Conservation (phyloP, 2,113 vertebrate genomes). For the Dromaius novaehollandiae region DNA sequence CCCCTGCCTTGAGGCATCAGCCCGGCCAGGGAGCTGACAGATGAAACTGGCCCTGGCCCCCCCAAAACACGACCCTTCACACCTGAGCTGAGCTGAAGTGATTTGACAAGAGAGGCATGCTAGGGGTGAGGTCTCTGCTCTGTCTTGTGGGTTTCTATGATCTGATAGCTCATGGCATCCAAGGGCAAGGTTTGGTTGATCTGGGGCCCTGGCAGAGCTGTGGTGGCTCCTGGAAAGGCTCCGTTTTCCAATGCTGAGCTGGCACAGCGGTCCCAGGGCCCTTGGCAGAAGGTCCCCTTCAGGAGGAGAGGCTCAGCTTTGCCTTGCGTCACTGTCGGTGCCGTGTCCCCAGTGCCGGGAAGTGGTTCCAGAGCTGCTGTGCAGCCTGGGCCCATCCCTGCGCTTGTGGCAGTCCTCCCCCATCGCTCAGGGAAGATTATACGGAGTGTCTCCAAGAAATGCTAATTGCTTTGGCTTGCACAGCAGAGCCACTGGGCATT, state of each 20-base stretch:
- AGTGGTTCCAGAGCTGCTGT: not conserved
- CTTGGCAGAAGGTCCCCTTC: not conserved
- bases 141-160: not conserved
- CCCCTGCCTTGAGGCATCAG: not conserved
- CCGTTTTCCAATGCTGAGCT: not conserved
- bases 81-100: not conserved
- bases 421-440: slow-evolving; percentile 29
- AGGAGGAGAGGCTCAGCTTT: not conserved
- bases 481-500: slow-evolving; percentile 38
- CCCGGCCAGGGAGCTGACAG: not conserved
- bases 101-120: not conserved
- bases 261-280: not conserved
- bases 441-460: slow-evolving; percentile 42
- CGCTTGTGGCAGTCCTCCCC: slow-evolving; percentile 20
- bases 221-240: not conserved
- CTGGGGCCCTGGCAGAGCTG: not conserved
- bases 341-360: accelerated
- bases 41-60: not conserved
- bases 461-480: slow-evolving; percentile 49
- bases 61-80: not conserved
- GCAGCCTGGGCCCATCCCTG: not conserved
- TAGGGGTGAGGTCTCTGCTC: not conserved
- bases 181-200: not conserved
- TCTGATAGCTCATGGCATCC: not conserved
- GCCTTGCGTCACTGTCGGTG: not conserved